These are phyloP conservation scores for Drosophila navojoa DNA, from an alignment of 1,140 invertebrate species.

Conservation along the genomic window DNA sequence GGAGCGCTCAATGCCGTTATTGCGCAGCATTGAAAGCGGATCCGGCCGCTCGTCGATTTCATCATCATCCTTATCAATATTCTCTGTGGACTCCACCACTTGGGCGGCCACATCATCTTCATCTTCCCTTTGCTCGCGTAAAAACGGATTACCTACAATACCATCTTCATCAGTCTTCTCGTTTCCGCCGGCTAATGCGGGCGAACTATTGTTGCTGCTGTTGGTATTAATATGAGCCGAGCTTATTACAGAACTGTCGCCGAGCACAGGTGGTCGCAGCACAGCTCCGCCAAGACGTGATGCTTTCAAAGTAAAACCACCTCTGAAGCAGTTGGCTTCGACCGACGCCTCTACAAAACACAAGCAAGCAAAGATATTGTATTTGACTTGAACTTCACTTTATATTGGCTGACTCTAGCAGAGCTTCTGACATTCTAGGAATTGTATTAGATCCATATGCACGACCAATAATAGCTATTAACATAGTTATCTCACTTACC, in stretches of 20 bases:
- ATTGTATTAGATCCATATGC: neutral
- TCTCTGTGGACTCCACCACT: slow-evolving; percentile 48
- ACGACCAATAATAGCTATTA: neutral
- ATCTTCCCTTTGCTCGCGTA: slow-evolving; percentile 62
- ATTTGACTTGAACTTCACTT: slow-evolving; percentile 26
- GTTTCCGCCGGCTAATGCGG: slow-evolving; percentile 40
- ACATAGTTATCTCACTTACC: slow-evolving; percentile 49
- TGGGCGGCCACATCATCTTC: slow-evolving; percentile 39
- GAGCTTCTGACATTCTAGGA: neutral
- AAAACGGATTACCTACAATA: slow-evolving; percentile 61
- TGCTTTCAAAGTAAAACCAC: slow-evolving; percentile 75
- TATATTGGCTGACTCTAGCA: neutral
- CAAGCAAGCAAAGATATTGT: slow-evolving; percentile 46
- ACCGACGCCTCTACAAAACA: slow-evolving; percentile 75
- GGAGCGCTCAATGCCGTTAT: slow-evolving; percentile 76
- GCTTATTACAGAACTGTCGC: slow-evolving; percentile 54
- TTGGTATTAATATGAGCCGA: slow-evolving; percentile 49
- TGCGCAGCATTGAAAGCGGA: slow-evolving; percentile 73
- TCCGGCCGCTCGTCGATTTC: slow-evolving; percentile 75
- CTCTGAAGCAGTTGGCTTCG: slow-evolving; percentile 79
- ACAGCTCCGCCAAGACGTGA: slow-evolving; percentile 73
- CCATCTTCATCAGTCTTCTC: slow-evolving; percentile 53
- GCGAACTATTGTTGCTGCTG: slow-evolving; percentile 47
- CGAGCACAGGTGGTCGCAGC: slow-evolving; percentile 70
- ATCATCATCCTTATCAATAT: slow-evolving; percentile 63